A percentile compares a stretch with the other conserved stretches of the same genome.
Evolutionary conservation across 2,888 invertebrate species (phyloP).

Genomic region (Galerucella calmariensis): DNA sequence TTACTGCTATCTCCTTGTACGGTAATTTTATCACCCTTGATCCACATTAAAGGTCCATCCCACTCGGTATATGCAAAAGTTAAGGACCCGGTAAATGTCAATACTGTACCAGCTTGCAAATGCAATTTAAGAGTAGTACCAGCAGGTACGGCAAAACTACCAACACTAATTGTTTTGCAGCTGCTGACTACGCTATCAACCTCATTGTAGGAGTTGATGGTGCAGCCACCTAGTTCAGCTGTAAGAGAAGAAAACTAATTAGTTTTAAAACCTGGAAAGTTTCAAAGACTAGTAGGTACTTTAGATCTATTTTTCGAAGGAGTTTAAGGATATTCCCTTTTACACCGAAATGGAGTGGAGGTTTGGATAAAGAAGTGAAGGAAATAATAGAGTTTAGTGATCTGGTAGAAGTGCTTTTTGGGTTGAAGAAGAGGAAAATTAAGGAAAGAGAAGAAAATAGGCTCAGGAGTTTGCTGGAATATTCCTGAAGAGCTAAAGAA

Average conservation of each 20-base stretch:
- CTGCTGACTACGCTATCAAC: slow-evolving; percentile 33
- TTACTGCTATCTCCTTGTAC: slow-evolving; percentile 29
- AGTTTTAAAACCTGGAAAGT: not conserved
- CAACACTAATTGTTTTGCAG: slow-evolving; percentile 40
- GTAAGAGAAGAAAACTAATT: not conserved
- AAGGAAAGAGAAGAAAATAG: too few species aligned
- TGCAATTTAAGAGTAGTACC: slow-evolving; percentile 38
- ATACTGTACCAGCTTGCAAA: slow-evolving; percentile 36
- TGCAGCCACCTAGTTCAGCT: slow-evolving; percentile 25
- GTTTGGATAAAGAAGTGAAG: too few species aligned
- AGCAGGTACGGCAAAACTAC: slow-evolving; percentile 42
- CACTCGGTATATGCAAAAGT: slow-evolving; percentile 40
- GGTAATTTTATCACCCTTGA: slow-evolving; percentile 40
- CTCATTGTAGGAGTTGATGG: slow-evolving; percentile 19
- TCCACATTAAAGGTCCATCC: slow-evolving; percentile 43
- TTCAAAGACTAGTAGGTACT: too few species aligned
- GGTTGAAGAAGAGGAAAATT: too few species aligned
- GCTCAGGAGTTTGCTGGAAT: too few species aligned
- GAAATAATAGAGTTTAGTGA: too few species aligned
- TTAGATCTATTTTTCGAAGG: too few species aligned
- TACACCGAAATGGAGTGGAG: too few species aligned
- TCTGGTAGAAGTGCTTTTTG: too few species aligned
- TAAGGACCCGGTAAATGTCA: slow-evolving; percentile 39
- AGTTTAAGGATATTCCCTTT: too few species aligned
- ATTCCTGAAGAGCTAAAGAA: too few species aligned